Percentiles rank a stretch among this genome's conserved stretches.
Conservation (phyloP, 1,140 invertebrate species). For the Drosophila mayri region DNA sequence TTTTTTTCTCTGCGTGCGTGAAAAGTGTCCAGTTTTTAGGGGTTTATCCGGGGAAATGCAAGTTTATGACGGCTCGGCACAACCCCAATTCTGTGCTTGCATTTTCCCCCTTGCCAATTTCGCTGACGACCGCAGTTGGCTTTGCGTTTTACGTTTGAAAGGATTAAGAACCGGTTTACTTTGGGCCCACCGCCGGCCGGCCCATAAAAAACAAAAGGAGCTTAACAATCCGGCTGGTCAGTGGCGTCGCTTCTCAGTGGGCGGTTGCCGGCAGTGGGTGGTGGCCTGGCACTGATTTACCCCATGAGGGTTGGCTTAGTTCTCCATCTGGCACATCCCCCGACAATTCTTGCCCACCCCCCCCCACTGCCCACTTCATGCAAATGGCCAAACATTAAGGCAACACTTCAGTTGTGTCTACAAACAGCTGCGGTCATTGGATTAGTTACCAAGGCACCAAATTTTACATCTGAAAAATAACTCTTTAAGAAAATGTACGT, state of each 20-base stretch:
- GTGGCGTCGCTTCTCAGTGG: constrained; percentile 25
- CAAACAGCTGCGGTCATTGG: constrained; percentile 9
- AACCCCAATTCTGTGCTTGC: constrained; percentile 33
- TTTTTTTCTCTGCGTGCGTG: not conserved
- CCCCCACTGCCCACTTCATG: constrained; percentile 43
- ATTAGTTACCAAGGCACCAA: not conserved
- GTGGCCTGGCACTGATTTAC: constrained; percentile 46
- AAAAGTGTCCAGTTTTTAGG: constrained; percentile 11
- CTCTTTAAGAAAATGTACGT: not conserved
- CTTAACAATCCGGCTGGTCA: constrained; percentile 48
- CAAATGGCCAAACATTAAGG: constrained; percentile 66
- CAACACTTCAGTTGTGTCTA: constrained; percentile 57
- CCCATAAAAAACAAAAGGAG: constrained; percentile 34
- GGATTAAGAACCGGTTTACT: constrained; percentile 57
- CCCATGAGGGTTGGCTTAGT: constrained; percentile 34
- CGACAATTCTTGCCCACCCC: not conserved
- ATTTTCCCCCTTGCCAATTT: constrained; percentile 16
- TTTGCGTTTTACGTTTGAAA: constrained; percentile 58
- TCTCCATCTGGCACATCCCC: constrained; percentile 2
- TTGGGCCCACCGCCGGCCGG: constrained; percentile 9
- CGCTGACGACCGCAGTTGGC: constrained; percentile 43
- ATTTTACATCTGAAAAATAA: not conserved
- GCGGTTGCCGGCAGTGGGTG: constrained; percentile 10
- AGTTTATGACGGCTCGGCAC: constrained; percentile 13
- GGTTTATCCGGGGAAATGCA: constrained; percentile 20